Conservation (phyloP, 2,113 vertebrate genomes). For the Pogonocichla stellata region DNA sequence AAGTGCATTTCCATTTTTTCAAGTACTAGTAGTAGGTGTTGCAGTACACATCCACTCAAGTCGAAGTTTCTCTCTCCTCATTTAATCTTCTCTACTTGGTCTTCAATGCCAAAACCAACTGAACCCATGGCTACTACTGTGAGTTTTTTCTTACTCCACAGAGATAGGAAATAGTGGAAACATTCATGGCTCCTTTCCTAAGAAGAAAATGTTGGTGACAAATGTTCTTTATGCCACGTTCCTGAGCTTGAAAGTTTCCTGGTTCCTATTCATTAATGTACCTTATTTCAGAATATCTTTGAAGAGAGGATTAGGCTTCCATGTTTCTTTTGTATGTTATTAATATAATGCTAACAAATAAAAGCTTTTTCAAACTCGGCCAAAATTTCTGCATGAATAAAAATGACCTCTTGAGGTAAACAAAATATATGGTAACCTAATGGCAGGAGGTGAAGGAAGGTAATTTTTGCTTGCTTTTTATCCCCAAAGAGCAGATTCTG, state of each 20-base stretch:
- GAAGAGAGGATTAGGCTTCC: background rate
- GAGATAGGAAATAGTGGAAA: background rate
- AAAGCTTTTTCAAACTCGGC: background rate
- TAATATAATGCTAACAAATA: background rate
- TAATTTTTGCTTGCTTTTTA: background rate
- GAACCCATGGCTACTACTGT: background rate
- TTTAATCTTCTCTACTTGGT: background rate
- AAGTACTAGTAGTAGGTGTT: background rate
- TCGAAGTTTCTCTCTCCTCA: background rate
- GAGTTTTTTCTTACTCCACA: background rate
- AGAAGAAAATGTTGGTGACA: background rate
- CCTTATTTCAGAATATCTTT: background rate
- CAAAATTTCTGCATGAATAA: background rate
- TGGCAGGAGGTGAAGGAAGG: background rate
- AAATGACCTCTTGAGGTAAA: background rate
- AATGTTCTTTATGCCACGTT: background rate
- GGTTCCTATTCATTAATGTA: background rate
- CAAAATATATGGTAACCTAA: background rate
- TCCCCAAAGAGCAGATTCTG: background rate
- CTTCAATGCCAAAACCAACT: background rate
- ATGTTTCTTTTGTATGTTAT: background rate
- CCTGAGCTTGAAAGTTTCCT: background rate
- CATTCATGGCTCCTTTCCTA: background rate
- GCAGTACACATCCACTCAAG: background rate
- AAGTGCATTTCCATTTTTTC: background rate